A percentile compares a stretch with the other conserved stretches of the same genome.
These are phyloP conservation scores for Atrichornis clamosus DNA, from an alignment of 2,113 vertebrate species.

Conservation along the genomic window DNA sequence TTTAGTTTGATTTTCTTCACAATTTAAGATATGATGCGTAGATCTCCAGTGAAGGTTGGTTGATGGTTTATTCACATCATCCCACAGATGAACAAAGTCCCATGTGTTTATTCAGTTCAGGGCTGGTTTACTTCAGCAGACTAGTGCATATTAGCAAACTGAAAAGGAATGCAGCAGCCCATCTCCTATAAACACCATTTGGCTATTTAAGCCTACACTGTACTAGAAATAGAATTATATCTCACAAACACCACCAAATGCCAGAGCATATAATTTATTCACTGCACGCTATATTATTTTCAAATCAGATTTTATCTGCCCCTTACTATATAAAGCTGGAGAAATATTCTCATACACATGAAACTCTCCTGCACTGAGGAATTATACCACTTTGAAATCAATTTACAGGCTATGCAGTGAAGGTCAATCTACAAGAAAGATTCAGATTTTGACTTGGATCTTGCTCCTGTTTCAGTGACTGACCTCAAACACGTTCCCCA, in stretches of 20 bases:
- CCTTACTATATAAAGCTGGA: conserved; percentile 18
- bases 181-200: conserved; percentile 46
- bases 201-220: conserved; percentile 45
- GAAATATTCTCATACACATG: background rate
- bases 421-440: background rate
- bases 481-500: background rate
- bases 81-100: background rate
- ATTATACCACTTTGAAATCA: background rate
- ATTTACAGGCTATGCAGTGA: background rate
- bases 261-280: conserved; percentile 26
- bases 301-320: conserved; percentile 26
- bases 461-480: background rate
- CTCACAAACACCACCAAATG: conserved; percentile 56
- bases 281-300: conserved; percentile 24
- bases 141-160: conserved; percentile 21
- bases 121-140: conserved; percentile 4
- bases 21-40: background rate
- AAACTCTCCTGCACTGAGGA: background rate
- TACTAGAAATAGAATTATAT: conserved; percentile 55
- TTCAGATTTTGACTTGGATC: background rate
- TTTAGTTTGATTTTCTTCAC: background rate
- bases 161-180: conserved; percentile 44
- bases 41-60: background rate
- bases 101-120: background rate
- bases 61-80: background rate